Base-by-base conservation (phyloP, 1,140 invertebrate genomes). In the Cepaea nemoralis region DNA sequence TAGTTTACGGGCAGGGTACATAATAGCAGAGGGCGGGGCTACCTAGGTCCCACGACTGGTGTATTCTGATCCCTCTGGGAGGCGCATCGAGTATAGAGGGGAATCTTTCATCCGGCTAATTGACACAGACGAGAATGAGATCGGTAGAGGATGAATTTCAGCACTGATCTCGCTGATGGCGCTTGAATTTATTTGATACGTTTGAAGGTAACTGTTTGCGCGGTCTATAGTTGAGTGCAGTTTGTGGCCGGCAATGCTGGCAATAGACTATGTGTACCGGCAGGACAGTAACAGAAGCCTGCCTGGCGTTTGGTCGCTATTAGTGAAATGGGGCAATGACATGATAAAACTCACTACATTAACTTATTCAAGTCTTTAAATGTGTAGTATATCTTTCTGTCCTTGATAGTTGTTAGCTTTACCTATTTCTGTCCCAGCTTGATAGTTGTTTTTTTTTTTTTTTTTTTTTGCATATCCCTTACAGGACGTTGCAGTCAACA, bases 61-160 rank as follows among this genome's bases (percentile, higher is more conserved):
- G 22, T n/a, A 27, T 33, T 42, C 31, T 1, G 10, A n/a, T 33
- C 39, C 71, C 39, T 33, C 40, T 42, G 71, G 42, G 71, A 74
- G 71, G 39, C 42, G 40, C 69, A 40, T 39, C 39, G 14, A 42
- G 71, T 42, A n/a, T 33, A 19, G 42, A 48, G 70, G 39, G 71
- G 42, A 40, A 48, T 74, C 40, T 22, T 48, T 48, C 40, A 74
- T 48, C 10, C 27, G 35, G 71, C 31, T 45, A 48, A 42, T 74
- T 74, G 71, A 74, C 71, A 74, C 14, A 19, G 31, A 45, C 39
- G 40, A 48, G 42, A 16, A 19, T 0, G 16, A n/a, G 71, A 48
- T 48, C 71, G 37, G 71, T 45, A 74, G 10, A 50, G 71, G 71
- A 74, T 74, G 42, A 74, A 48, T 74, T 74, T 74, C 71, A 74